A percentile compares a stretch with the other conserved stretches of the same genome.
Conservation (phyloP, 2,797 vertebrate genomes). For the Syngnathus rostellatus region DNA sequence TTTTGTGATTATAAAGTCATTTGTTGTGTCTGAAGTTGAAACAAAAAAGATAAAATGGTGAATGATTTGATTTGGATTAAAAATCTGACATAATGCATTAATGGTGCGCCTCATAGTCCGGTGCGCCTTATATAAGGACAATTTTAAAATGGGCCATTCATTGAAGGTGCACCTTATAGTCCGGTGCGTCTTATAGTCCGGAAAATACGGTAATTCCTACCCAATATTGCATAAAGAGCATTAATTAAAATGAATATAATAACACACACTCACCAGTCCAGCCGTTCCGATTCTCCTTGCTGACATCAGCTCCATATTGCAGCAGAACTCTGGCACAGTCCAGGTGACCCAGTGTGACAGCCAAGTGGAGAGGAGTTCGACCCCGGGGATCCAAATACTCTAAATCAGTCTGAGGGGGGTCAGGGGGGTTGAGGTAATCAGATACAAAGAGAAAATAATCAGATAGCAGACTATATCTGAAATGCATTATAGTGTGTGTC, state of each 20-base stretch:
- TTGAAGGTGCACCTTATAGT: no score
- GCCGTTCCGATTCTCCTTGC: conserved; percentile 90
- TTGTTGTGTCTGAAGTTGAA: no score
- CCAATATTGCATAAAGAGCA: neutral
- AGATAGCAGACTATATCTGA: neutral
- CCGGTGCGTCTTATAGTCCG: no score
- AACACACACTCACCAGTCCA: conserved; percentile 80
- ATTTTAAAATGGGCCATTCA: no score
- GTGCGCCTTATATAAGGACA: no score
- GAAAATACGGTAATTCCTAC: neutral
- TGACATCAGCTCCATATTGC: conserved; percentile 84
- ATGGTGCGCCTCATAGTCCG: no score
- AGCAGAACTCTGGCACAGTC: conserved; percentile 86
- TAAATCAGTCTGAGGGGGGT: conserved; percentile 70
- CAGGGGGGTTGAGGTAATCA: neutral
- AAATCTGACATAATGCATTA: no score
- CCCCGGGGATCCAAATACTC: conserved; percentile 89
- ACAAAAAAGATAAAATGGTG: no score
- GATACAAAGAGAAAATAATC: neutral
- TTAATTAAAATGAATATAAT: conserved; percentile 1
- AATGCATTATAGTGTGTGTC: neutral
- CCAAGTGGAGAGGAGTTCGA: conserved; percentile 88
- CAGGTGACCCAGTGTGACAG: conserved; percentile 85
- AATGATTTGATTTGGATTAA: no score
- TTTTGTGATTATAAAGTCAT: no score